A percentile compares a stretch with the other conserved stretches of the same genome.
phyloP scores from a whole-genome alignment of 2,113 vertebrate genomes.

The Melanocharis versteri region DNA sequence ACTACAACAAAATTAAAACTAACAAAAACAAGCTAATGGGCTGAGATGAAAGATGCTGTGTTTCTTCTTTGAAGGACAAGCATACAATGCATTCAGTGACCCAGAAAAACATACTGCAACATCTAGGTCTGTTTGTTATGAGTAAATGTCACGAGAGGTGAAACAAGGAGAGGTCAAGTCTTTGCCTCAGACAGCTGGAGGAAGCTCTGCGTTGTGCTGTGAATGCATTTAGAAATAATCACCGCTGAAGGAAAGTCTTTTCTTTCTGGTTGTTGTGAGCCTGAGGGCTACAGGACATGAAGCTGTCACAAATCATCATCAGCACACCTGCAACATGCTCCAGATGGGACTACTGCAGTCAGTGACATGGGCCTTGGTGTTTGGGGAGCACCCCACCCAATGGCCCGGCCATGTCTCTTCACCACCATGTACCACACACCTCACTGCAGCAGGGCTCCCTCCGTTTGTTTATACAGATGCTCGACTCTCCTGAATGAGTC shows the following conservation, averaged over 20 bases:
- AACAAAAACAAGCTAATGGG: background rate
- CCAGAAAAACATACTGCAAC: conserved; percentile 28
- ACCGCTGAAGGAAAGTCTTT: background rate
- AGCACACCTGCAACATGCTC: background rate
- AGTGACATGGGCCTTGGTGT: fast-evolving
- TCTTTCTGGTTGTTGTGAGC: background rate
- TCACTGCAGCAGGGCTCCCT: background rate
- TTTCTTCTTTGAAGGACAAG: conserved; percentile 21
- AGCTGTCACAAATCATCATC: background rate
- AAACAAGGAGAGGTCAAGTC: background rate
- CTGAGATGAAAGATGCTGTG: background rate
- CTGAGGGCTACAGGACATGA: background rate
- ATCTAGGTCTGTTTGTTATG: background rate
- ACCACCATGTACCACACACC: background rate
- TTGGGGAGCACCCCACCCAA: background rate
- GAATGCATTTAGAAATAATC: background rate
- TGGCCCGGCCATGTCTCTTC: background rate
- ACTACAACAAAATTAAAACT: background rate
- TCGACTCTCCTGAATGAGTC: background rate
- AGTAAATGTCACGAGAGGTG: background rate
- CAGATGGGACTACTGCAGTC: background rate
- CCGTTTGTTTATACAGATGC: background rate
- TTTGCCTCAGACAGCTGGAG: background rate
- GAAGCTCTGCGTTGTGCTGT: background rate
- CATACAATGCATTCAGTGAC: background rate